These are phyloP conservation scores for Caenorhabditis tropicalis DNA, from an alignment of 1,140 invertebrate genomes.

Conservation along the genomic window DNA sequence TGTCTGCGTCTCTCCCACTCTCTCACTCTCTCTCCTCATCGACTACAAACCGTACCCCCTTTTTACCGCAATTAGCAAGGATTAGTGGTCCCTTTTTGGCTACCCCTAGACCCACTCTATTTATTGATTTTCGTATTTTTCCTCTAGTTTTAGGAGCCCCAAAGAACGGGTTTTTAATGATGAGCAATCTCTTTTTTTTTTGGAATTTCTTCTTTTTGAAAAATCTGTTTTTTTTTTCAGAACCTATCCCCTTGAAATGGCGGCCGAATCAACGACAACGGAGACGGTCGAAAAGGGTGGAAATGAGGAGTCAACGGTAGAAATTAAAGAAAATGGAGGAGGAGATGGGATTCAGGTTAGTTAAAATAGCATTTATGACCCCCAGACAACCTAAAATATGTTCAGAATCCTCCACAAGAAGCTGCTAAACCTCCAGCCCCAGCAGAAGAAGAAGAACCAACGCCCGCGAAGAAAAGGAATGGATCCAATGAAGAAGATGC, in stretches of 20 bases:
- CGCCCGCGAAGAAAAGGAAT: conserved; percentile 9
- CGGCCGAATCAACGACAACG: conserved; percentile 1
- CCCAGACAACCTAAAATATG: neutral
- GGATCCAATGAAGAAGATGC: neutral
- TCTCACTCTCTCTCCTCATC: too few relatives aligned
- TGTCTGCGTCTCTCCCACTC: too few relatives aligned
- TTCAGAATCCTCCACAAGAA: neutral
- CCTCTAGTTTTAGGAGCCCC: too few relatives aligned
- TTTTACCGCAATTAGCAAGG: too few relatives aligned
- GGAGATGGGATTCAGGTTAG: too few relatives aligned
- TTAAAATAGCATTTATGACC: too few relatives aligned
- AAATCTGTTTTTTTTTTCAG: neutral
- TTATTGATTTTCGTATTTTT: too few relatives aligned
- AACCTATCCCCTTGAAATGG: neutral
- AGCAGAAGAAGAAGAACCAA: neutral
- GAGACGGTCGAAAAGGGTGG: conserved; percentile 1
- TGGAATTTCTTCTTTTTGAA: neutral
- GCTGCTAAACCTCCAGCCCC: neutral
- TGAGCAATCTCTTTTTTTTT: neutral
- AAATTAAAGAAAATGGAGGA: neutral
- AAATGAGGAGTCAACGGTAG: conserved; percentile 25
- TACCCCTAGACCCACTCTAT: too few relatives aligned
- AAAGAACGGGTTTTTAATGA: too few relatives aligned
- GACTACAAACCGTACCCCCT: too few relatives aligned
- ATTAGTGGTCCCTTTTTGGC: too few relatives aligned